Evolutionary conservation across 1,140 invertebrate species (phyloP).

Genomic region (Gyrodactylus bullatarudis): DNA sequence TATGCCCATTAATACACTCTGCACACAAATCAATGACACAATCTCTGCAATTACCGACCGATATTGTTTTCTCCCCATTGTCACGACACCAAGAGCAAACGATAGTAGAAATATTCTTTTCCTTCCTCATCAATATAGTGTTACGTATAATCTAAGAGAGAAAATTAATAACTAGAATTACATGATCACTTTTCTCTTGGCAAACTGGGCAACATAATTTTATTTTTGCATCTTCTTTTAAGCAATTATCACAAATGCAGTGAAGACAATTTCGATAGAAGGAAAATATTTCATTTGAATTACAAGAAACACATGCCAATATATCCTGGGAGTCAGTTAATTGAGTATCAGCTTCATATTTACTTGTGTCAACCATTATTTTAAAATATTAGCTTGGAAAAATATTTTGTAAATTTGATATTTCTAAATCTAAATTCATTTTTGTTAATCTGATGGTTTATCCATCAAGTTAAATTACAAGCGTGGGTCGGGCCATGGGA

Average conservation of each 20-base stretch:
- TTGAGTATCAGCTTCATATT: not conserved
- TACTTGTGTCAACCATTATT: not conserved
- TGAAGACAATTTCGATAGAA: not conserved
- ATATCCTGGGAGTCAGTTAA: not conserved
- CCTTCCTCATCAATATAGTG: not conserved
- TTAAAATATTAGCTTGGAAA: not conserved
- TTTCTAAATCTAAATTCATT: not conserved
- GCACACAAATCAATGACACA: not conserved
- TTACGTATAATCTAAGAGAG: not conserved
- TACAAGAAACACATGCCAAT: not conserved
- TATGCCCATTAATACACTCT: constrained; percentile 1
- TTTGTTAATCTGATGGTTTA: not conserved
- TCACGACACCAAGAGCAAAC: not conserved
- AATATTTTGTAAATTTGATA: not conserved
- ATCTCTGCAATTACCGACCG: constrained; percentile 1
- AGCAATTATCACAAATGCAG: not conserved
- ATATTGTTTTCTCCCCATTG: not conserved
- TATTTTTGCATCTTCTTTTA: not conserved
- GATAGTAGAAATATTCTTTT: not conserved
- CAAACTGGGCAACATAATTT: not conserved
- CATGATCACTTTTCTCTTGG: not conserved
- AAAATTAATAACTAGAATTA: no score
- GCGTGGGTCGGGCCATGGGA: not conserved
- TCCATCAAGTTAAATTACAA: not conserved
- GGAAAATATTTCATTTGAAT: not conserved